Conservation (phyloP, 2,888 invertebrate genomes). For the Apeira syringaria region DNA sequence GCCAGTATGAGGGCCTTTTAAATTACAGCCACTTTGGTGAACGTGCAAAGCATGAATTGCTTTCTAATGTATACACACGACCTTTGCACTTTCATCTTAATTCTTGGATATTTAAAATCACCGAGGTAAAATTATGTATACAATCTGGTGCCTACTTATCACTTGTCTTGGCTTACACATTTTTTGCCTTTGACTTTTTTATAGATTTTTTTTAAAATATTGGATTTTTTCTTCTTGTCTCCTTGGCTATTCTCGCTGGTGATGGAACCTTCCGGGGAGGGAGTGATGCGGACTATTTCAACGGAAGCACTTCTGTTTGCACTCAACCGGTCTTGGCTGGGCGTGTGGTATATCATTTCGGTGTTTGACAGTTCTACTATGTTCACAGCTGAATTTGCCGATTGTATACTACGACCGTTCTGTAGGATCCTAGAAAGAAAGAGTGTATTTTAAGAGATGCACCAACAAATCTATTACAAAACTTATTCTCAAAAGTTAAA, state of each 20-base stretch:
- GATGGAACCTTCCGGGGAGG: conserved; percentile 12
- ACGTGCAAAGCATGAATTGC: too few species aligned
- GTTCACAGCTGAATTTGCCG: conserved; percentile 40
- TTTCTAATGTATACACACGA: too few species aligned
- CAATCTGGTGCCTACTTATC: too few species aligned
- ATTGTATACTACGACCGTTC: conserved; percentile 11
- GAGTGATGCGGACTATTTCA: not conserved
- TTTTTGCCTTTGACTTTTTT: conserved; percentile 26
- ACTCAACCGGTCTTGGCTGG: conserved; percentile 1
- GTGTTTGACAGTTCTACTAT: conserved; percentile 41
- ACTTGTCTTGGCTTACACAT: conserved; percentile 17
- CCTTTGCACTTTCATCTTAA: too few species aligned
- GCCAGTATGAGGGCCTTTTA: too few species aligned
- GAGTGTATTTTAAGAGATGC: not conserved
- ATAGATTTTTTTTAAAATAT: conserved; percentile 21
- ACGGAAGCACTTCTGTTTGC: conserved; percentile 5
- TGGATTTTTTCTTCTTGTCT: conserved; percentile 21
- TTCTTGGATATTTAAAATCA: too few species aligned
- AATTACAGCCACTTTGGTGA: too few species aligned
- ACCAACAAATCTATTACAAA: too few species aligned
- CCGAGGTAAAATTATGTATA: too few species aligned
- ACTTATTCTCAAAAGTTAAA: too few species aligned
- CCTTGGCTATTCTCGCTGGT: conserved; percentile 18
- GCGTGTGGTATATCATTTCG: not conserved
- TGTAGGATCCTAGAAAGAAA: conserved; percentile 1